Percentiles rank a stretch among this genome's conserved stretches.
Conservation (phyloP, 2,888 invertebrate genomes). For the Drosophila pegasa region DNA sequence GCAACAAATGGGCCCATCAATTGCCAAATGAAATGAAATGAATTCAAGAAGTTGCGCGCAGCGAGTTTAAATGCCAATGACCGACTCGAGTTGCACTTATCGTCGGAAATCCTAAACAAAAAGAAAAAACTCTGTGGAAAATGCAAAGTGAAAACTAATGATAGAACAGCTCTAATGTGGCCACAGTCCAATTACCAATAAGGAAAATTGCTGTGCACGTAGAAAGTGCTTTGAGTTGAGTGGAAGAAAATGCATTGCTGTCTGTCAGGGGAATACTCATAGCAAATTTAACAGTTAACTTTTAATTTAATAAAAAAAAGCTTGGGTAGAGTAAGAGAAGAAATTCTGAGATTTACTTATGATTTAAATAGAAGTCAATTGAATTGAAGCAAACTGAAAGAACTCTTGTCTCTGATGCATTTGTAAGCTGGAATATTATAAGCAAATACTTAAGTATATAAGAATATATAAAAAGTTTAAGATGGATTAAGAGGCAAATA, state of each 20-base stretch:
- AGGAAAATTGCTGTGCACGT: slow-evolving; percentile 12
- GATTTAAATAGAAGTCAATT: no score
- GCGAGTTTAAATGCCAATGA: slow-evolving; percentile 62
- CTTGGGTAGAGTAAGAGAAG: no score
- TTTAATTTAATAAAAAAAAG: not conserved
- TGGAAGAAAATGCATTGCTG: slow-evolving; percentile 6
- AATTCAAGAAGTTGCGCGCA: slow-evolving; percentile 50
- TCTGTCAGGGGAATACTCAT: not conserved
- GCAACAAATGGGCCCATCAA: slow-evolving; percentile 47
- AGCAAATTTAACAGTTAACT: not conserved
- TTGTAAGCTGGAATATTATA: not conserved
- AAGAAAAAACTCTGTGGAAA: slow-evolving; percentile 12
- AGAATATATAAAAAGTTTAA: no score
- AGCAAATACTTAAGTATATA: no score
- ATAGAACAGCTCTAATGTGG: slow-evolving; percentile 47
- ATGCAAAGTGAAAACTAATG: slow-evolving; percentile 53
- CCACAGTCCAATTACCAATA: slow-evolving; percentile 16
- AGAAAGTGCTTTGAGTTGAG: slow-evolving; percentile 7
- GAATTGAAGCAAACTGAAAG: not conserved
- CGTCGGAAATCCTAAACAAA: slow-evolving; percentile 10
- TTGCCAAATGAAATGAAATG: slow-evolving; percentile 63
- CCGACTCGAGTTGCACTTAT: slow-evolving; percentile 56
- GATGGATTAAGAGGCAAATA: no score
- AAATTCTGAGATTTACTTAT: not conserved
- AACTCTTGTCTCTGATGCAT: not conserved